A percentile compares a stretch with the other conserved stretches of the same genome.
phyloP scores from a whole-genome alignment of 1,140 invertebrate species.

The Neodiprion fabricii region DNA sequence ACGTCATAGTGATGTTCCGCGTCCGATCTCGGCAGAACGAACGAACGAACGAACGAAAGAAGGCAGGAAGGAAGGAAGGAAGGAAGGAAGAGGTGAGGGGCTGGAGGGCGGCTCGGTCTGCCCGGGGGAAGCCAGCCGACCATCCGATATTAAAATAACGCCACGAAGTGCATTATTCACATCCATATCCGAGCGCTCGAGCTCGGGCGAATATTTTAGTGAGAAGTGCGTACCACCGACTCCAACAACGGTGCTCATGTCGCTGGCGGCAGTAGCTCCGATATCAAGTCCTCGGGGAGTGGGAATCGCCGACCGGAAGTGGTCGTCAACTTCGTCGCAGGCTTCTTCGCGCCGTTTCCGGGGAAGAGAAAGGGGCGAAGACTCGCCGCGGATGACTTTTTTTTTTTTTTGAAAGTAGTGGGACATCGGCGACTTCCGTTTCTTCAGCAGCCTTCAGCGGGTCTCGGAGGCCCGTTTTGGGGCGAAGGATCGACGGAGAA shows the following conservation, averaged over 20 bases:
- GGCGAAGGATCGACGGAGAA: neutral
- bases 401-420: no score
- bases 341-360: no score
- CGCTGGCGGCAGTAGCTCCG: neutral
- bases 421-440: neutral
- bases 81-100: no score
- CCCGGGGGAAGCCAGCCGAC: neutral
- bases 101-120: neutral
- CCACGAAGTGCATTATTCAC: slow-evolving; percentile 16
- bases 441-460: neutral
- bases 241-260: slow-evolving; percentile 16
- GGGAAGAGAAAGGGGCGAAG: no score
- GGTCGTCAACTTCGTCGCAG: neutral
- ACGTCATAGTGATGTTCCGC: slow-evolving; percentile 16
- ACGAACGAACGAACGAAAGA: neutral
- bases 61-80: neutral
- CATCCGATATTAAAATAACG: slow-evolving; percentile 21
- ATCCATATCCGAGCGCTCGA: slow-evolving; percentile 8
- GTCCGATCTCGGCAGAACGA: slow-evolving; percentile 4
- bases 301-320: slow-evolving; percentile 18
- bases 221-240: neutral
- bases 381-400: no score
- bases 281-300: neutral
- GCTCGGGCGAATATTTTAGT: slow-evolving; percentile 12
- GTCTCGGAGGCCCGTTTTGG: neutral